Conservation (phyloP, 2,888 invertebrate species). For the Eupithecia pulchellata region DNA sequence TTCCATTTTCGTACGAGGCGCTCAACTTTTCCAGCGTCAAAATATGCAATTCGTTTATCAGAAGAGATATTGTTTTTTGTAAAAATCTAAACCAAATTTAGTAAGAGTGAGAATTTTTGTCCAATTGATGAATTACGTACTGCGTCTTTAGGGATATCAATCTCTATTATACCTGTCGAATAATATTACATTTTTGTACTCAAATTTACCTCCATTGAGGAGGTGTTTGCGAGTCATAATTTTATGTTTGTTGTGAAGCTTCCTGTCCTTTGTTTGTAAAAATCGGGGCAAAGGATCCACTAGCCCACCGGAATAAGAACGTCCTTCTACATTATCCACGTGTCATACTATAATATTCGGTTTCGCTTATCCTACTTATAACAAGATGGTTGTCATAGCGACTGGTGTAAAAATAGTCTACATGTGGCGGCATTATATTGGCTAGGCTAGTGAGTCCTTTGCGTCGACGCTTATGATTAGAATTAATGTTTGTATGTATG, state of each 20-base stretch:
- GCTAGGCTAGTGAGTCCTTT: not conserved
- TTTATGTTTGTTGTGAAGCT: slow-evolving; percentile 19
- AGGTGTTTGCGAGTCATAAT: not conserved
- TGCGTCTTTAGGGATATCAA: not conserved
- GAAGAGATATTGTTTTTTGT: not conserved
- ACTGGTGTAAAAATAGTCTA: not conserved
- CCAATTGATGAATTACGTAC: not conserved
- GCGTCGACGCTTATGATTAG: not conserved
- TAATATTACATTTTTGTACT: not conserved
- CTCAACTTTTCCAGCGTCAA: slow-evolving; percentile 43
- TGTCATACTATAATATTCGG: not conserved
- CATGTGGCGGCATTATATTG: not conserved
- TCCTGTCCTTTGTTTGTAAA: slow-evolving; percentile 20
- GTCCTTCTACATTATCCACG: not conserved
- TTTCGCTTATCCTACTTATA: not conserved
- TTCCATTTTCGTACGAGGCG: slow-evolving; percentile 60
- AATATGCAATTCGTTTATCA: slow-evolving; percentile 19
- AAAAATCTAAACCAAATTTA: too few relatives aligned
- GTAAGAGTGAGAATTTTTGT: too few relatives aligned
- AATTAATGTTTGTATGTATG: slow-evolving; percentile 17
- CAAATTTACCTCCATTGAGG: not conserved
- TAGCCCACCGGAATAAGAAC: not conserved
- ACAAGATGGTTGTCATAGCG: not conserved
- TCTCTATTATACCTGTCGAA: not conserved
- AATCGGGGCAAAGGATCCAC: not conserved